Base-by-base conservation (phyloP, 2,888 invertebrate genomes). In the Odontocolon sp. region DNA sequence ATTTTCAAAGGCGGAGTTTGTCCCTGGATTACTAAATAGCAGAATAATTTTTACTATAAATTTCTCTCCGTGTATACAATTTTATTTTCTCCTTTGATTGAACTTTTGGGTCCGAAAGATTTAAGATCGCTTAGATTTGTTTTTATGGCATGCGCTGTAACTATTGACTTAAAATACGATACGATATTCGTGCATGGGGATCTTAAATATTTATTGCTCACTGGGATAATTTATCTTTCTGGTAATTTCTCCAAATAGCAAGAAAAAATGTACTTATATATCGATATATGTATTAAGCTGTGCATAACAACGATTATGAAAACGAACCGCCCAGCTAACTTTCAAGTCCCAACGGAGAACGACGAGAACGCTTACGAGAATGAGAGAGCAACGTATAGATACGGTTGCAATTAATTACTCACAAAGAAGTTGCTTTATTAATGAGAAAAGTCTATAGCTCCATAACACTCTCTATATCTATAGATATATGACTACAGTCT, bases 321-420 rank as follows among this genome's bases (percentile, higher is more conserved):
- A 70, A 63, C 61, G 40, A 54, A 70, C 61, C 50, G 26, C 40
- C 52, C 61, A 16, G 69, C 72, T 57, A 72, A 57, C 72, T 57
- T 23, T 9, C 38, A 16, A 23, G 26, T 42, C 31, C 47, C 54
- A 42, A 45, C 38, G 52, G 67, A 61, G 47, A 67, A 56, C 23
- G 69, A 47, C 33, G 33, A 23, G 26, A 56, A 72, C 57, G 63
- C 57, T 72, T 47, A 47, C 61, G 59, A 56, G 36, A 26, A 72
- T 47, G 50, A 63, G 16, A 57, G 56, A 69, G 57, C 56, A 63
- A 68, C 59, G 64, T 33, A 42, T 52, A 50, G 50, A 59, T 73
- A 77, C 69, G 57, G 47, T 64, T 42, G 68, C 59, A 73, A 73
- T 77, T 69, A 77, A 77, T 73, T 73, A 77, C 77, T 59, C 38